These are phyloP conservation scores for Aromia moschata DNA, from an alignment of 2,888 invertebrate species.

Conservation along the genomic window DNA sequence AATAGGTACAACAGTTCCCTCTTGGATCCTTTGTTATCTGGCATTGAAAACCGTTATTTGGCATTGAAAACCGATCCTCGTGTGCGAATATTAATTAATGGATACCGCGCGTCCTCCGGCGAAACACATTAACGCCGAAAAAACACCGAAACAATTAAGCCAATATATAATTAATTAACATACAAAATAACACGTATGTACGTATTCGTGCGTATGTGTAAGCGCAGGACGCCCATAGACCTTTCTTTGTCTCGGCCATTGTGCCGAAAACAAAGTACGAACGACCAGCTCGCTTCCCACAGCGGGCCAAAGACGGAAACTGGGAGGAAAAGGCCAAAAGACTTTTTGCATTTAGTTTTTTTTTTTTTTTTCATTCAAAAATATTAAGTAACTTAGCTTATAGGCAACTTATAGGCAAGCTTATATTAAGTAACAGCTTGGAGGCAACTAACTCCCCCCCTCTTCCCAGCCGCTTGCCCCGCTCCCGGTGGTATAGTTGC, in stretches of 20 bases:
- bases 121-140: constrained; percentile 17
- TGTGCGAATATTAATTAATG: constrained; percentile 18
- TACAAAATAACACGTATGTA: constrained; percentile 4
- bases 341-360: no score
- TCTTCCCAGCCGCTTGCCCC: no score
- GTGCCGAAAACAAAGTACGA: constrained; percentile 13
- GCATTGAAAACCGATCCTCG: not conserved
- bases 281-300: not conserved
- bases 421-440: no score
- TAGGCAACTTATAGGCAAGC: no score
- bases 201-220: not conserved
- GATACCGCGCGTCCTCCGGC: constrained; percentile 11
- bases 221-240: constrained; percentile 3
- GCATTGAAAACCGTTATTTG: not conserved
- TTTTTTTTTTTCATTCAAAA: no score
- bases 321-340: not conserved
- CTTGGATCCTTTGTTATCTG: no score
- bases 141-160: constrained; percentile 26
- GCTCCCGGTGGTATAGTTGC: no score
- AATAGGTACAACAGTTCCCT: no score
- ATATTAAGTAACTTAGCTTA: no score
- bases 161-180: constrained; percentile 26
- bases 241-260: constrained; percentile 10
- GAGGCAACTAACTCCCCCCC: no score
- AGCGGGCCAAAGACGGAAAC: not conserved